Evolutionary conservation across 2,113 vertebrate genomes (phyloP), one percentile per base, ranked within the genome.

Genomic region (Halcyon senegalensis): DNA sequence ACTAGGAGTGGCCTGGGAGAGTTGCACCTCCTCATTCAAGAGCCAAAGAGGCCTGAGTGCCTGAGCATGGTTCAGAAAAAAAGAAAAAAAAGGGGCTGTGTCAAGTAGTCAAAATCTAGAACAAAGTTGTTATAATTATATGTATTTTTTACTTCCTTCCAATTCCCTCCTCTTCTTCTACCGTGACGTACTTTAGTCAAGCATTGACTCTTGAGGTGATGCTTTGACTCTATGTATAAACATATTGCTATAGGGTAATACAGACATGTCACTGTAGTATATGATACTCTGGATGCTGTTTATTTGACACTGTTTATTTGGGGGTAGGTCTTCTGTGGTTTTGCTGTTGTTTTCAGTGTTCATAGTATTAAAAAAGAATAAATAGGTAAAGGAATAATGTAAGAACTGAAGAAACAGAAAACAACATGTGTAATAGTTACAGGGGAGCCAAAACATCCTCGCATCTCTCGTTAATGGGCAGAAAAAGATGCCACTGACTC

Each of bases 21-120:
- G 5, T 69, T 37, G 21, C 13, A 48, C 11, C 19, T 87, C 33
- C n/a, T 58, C 41, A 28, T 41, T 84, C 25, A 63, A 28, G 48
- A 51, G 19, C 69, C 28, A 58, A 60, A 51, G 74, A 55, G 30
- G 48, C 62, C 39, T 64, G 67, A 89, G 37, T 55, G 39, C 53
- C 43, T 46, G 66, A 51, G 13, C 7, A 9, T 0, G 0, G 30
- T 25, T 80, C 63, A 64, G 72, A 3, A 24, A 20, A 48, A 78
- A 48, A 56, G 14, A 12, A 53, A 87, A 39, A 44, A 19, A 24
- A 81, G 73, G 73, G 17, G 3, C 27, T 4, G 23, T 33, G 30
- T 75, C 17, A 62, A 24, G 8, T 10, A 33, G 43, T 72, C 70
- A 50, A 68, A 70, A 50, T 41, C 11, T 68, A 55, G 67, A 79